Base-by-base conservation (phyloP, 2,113 vertebrate species). In the Terrapene triunguis region DNA sequence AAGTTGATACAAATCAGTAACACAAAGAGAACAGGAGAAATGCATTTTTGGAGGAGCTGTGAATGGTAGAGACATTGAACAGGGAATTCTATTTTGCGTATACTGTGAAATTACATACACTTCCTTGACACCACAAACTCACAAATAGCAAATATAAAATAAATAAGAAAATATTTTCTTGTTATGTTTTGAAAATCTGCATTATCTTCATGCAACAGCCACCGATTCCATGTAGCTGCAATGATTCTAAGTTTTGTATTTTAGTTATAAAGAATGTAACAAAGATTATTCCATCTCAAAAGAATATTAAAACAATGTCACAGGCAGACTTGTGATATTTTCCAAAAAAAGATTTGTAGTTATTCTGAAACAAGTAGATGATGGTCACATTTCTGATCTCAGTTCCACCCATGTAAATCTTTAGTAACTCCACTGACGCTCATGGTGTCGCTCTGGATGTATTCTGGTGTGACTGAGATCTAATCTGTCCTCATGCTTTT, bases 271-370 rank as follows among this genome's bases (percentile, higher is more conserved):
- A 79, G 84, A 50, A 89, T 62, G 86, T 51, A 54, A 59, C 32
- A 97, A 95, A 42, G 57, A 87, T 53, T 44, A 81, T 16, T 90
- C 16, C 22, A 55, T 51, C 21, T 93, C 76, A 7, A 79, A 74
- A 83, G 32, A n/a, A 93, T 90, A 78, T 81, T 94, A 92, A 92
- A 92, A 89, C 89, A 85, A 76, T 89, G 27, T 54, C 54, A 80
- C 76, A 54, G 19, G 65, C 57, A 74, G 24, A 69, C 51, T 78
- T 87, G 53, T 24, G 50, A 87, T 57, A 53, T 57, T 80, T 82
- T 55, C 38, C 13, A 48, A 76, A 82, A 55, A 55, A 82, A 19
- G 44, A 44, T 50, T 62, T 51, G 5, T 22, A 82, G n/a, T 35
- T 17, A 55, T 59, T 78, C 59, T 82, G 59, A 38, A 74, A 24